Evolutionary conservation across 2,888 invertebrate genomes (phyloP).

Genomic region (Iselma pallidipennis): DNA sequence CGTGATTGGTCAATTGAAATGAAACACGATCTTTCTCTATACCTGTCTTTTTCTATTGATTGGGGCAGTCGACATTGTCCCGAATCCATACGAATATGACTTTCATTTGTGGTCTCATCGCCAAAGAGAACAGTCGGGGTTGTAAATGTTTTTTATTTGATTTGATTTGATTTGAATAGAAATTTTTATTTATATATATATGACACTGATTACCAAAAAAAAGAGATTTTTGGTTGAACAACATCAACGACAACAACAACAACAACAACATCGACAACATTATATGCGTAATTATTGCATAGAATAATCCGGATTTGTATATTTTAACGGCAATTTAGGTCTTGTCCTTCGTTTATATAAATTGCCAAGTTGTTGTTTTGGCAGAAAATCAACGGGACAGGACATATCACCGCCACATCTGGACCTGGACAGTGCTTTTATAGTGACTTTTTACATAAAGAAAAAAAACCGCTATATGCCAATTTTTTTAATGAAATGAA

Average conservation of each 20-base stretch:
- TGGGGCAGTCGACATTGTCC: neutral
- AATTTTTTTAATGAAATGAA: neutral
- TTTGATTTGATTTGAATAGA: neutral
- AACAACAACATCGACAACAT: too few species aligned
- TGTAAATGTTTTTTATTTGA: constrained; percentile 27
- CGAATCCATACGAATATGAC: constrained; percentile 34
- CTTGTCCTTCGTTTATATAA: too few species aligned
- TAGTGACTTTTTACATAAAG: neutral
- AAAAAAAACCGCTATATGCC: neutral
- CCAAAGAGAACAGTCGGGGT: constrained; percentile 57
- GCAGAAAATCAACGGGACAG: neutral
- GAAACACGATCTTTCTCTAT: neutral
- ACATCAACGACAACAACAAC: too few species aligned
- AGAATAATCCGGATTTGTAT: too few species aligned
- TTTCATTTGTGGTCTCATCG: constrained; percentile 58
- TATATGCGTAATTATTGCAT: neutral
- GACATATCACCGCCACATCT: neutral
- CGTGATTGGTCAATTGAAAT: constrained; percentile 36
- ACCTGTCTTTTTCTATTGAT: too few species aligned
- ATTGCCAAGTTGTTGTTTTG: neutral
- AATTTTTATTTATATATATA: neutral
- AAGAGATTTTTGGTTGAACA: neutral
- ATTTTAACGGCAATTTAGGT: neutral
- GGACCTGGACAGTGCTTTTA: neutral
- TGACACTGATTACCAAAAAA: neutral